Percentiles rank a stretch among this genome's conserved stretches.
Conservation (phyloP, 1,140 invertebrate genomes). For the Sarcophaga bullata region DNA sequence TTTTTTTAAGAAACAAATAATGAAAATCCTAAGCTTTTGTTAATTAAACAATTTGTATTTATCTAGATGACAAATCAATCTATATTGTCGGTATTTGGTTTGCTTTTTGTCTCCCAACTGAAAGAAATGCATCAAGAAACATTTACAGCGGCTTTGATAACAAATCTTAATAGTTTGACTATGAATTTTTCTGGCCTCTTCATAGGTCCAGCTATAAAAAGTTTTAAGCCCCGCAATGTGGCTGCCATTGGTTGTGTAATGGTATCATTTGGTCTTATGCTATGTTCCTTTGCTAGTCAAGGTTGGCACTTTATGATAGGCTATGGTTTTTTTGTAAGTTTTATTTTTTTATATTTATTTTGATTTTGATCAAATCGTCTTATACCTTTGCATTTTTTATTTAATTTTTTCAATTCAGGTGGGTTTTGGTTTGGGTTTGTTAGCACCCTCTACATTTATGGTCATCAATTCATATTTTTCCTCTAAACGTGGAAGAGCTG, state of each 20-base stretch:
- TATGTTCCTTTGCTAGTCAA: slow-evolving; percentile 72
- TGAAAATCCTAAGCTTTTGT: background rate
- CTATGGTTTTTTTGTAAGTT: slow-evolving; percentile 71
- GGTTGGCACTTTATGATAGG: slow-evolving; percentile 74
- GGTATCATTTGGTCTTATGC: slow-evolving; percentile 71
- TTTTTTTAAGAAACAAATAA: background rate
- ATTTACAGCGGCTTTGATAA: slow-evolving; percentile 75
- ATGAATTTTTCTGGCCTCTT: slow-evolving; percentile 76
- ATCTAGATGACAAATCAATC: slow-evolving; percentile 77
- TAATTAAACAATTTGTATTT: slow-evolving; percentile 23
- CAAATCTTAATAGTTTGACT: slow-evolving; percentile 74
- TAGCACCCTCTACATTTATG: slow-evolving; percentile 76
- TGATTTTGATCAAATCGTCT: slow-evolving; percentile 11
- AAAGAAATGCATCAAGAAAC: slow-evolving; percentile 73
- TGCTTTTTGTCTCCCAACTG: slow-evolving; percentile 75
- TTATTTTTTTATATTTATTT: too few relatives aligned
- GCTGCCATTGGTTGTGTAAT: slow-evolving; percentile 71
- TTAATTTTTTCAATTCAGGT: slow-evolving; percentile 65
- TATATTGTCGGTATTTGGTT: slow-evolving; percentile 76
- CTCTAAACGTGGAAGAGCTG: slow-evolving; percentile 73
- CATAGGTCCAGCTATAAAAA: slow-evolving; percentile 74
- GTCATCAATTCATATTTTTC: slow-evolving; percentile 79
- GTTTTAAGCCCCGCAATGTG: slow-evolving; percentile 72
- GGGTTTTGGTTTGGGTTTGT: slow-evolving; percentile 71
- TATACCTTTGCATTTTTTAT: background rate